Conservation (phyloP, 1,140 invertebrate genomes). For the Matsumurasca onukii region DNA sequence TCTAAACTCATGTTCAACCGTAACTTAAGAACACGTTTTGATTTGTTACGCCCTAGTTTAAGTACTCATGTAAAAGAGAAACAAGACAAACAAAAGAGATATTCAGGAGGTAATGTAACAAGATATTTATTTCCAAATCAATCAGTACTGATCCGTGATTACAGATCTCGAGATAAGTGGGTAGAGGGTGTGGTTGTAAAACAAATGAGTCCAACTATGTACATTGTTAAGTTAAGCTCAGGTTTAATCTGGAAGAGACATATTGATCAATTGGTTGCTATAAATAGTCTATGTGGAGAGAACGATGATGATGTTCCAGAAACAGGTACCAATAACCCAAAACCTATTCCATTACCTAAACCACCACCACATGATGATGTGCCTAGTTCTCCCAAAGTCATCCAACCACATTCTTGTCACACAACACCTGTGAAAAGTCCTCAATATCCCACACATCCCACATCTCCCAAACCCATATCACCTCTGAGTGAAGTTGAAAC, state of each 20-base stretch:
- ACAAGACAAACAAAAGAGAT: slow-evolving; percentile 4
- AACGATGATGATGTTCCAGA: no score
- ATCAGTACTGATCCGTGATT: background rate
- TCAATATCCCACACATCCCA: no score
- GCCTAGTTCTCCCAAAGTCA: no score
- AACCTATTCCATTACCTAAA: no score
- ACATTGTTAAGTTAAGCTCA: background rate
- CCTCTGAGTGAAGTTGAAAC: no score
- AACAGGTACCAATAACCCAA: no score
- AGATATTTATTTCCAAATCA: background rate
- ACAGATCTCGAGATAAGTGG: background rate
- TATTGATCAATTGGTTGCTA: background rate
- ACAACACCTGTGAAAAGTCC: no score
- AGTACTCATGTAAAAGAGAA: background rate
- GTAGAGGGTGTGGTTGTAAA: background rate
- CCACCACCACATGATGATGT: no score
- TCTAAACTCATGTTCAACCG: slow-evolving; percentile 15
- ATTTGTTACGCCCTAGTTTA: slow-evolving; percentile 3
- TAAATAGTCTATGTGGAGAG: no score
- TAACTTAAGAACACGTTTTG: background rate
- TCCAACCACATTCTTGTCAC: no score
- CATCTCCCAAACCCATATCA: no score
- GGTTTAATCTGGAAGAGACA: background rate
- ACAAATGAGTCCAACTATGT: slow-evolving; percentile 6
- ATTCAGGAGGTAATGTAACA: slow-evolving; percentile 3